Percentiles rank a stretch among this genome's conserved stretches.
Conservation (phyloP, 2,797 vertebrate genomes). For the Ciconia nigra region DNA sequence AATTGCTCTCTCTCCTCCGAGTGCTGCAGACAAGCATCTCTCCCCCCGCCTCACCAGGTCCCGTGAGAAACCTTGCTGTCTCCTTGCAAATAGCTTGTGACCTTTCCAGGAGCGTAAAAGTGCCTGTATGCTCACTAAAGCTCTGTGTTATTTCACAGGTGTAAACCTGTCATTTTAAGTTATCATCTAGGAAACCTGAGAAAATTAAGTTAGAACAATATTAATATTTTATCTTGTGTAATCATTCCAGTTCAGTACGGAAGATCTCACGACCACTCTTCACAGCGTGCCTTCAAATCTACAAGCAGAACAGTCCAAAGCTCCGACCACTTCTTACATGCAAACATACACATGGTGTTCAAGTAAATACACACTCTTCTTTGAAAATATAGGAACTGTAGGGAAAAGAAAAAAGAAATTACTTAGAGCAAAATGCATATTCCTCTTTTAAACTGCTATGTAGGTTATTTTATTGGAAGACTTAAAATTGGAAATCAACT, state of each 20-base stretch:
- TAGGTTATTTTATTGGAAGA: not conserved
- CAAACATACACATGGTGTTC: rapidly evolving
- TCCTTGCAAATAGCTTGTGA: not conserved
- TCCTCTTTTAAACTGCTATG: not conserved
- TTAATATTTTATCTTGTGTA: not conserved
- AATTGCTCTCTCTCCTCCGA: not conserved
- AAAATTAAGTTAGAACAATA: not conserved
- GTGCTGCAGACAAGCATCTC: not conserved
- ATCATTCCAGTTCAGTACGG: not conserved
- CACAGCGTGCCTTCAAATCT: not conserved
- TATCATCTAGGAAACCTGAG: not conserved
- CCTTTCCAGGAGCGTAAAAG: not conserved
- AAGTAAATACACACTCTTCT: not conserved
- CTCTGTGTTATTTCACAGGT: not conserved
- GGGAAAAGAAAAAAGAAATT: not conserved
- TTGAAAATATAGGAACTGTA: not conserved
- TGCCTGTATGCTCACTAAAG: not conserved
- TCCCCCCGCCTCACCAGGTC: no score
- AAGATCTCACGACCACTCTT: not conserved
- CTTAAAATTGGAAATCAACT: not conserved
- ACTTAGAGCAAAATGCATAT: not conserved
- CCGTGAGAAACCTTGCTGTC: not conserved
- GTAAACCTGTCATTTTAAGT: not conserved
- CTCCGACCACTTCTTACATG: not conserved
- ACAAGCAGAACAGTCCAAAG: not conserved